Evolutionary conservation across 92 coral and sea anemone genomes (phyloP), one percentile per base, ranked within the genome.

Genomic region (Epizoanthus scotinus): DNA sequence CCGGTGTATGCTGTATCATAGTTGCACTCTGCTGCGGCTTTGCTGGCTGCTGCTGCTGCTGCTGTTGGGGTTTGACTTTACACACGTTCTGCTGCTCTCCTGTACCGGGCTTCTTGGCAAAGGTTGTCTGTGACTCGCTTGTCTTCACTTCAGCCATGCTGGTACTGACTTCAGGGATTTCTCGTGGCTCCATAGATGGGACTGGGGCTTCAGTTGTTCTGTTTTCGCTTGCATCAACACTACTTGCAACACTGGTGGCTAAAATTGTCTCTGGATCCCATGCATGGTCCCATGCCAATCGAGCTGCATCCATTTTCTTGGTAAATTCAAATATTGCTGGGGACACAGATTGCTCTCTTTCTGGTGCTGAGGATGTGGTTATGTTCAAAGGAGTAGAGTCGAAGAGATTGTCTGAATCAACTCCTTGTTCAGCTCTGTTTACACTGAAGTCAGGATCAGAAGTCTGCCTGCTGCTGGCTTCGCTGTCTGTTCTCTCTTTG

Each of bases 1-100:
- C 97, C 0, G 90, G 28, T 20, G 90, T 63, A 36, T 80, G 85
- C 18, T 91, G 27, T 5, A 85, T 78, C 65, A 90, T 53, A 19
- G 95, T 28, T 0, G 91, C 75, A 20, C 87, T 68, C 78, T 78
- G 95, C 63, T 90, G 98, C 3, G 98, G 92, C 73, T 93, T 91
- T 3, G 89, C 89, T 12, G 94, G 85, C 73, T 83, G 90, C 81
- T 94, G 98, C 78, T 94, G 90, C 81, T 94, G 98, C 78, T 94
- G 99, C 74, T 96, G 98, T 58, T 94, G 98, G 19, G 99, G 98
- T 67, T 96, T 96, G 13, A 96, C 97, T 80, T 96, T 96, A 75
- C 98, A 93, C 25, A 91, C 98, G 63, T 93, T 93, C 42, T 96
- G 99, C 78, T 96, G 99, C 63, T 93, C 99, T 24, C 86, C 93